Percentiles rank a stretch among this genome's conserved stretches.
Conservation (phyloP, 2,888 invertebrate species). For the Prenolepis imparis region DNA sequence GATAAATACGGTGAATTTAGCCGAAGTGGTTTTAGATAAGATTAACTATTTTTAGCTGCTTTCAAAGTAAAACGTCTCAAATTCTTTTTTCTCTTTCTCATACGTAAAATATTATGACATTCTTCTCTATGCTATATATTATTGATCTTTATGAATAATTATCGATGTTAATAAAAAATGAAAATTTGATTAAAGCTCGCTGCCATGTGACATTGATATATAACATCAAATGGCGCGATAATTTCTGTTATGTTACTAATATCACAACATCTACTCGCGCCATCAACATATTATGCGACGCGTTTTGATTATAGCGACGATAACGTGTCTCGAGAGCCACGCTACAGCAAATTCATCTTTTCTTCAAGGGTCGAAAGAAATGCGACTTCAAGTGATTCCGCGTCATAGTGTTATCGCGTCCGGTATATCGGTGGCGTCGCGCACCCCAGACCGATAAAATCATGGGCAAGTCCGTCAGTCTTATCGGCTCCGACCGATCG, state of each 20-base stretch:
- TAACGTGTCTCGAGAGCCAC: conserved; percentile 3
- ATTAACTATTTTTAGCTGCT: neutral
- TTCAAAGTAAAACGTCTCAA: neutral
- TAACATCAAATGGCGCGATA: conserved; percentile 17
- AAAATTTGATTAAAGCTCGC: conserved; percentile 18
- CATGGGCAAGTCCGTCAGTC: conserved; percentile 57
- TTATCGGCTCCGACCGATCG: conserved; percentile 70
- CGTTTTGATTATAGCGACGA: conserved; percentile 35
- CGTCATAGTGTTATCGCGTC: conserved; percentile 63
- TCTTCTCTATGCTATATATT: neutral
- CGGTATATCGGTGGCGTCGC: conserved; percentile 66
- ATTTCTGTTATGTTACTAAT: conserved; percentile 39
- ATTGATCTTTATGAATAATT: neutral
- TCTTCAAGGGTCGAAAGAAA: conserved; percentile 53
- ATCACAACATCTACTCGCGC: conserved; percentile 36
- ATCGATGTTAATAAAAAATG: neutral
- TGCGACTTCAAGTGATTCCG: conserved; percentile 64
- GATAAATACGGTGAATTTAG: neutral
- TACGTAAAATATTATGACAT: neutral
- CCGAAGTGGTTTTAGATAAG: neutral
- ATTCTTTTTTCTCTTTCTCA: neutral
- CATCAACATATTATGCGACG: conserved; percentile 25
- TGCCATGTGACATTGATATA: conserved; percentile 37
- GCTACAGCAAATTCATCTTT: conserved; percentile 14
- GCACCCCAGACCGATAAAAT: conserved; percentile 70